Base-by-base conservation (phyloP, 1,140 invertebrate species). In the Trichonephila clavata region DNA sequence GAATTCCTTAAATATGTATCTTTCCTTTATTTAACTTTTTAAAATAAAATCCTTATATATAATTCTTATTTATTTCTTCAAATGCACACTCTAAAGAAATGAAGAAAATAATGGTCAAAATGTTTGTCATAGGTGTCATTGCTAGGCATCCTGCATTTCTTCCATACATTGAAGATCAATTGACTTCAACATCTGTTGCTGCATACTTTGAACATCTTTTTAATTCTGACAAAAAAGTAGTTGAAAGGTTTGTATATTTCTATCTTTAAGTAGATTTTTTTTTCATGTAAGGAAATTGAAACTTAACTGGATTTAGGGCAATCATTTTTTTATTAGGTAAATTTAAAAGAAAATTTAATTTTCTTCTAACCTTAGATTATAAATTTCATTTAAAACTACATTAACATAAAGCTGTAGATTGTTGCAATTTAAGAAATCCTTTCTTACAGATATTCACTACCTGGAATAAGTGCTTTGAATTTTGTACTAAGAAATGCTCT, bases 131-230 rank as follows among this genome's bases (percentile, higher is more conserved):
- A 96, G 96, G 96, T 94, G 96, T 97, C 21, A 95, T 97, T 87
- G 96, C 96, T 4, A 94, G 96, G 92, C 94, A 96, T 94, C 96
- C 96, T 57, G 94, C 94, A 10, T 95, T 95, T 65, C 95, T 96
- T 71, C 96, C 96, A 6, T 96, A 96, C 71, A 92, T 96, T 50
- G 94, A 95, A 92, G 86, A 95, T 20, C 94, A 94, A 13, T 94
- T 96, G n/a, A 96, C 96, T 24, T 94, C 95, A 39, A 92, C 95
- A 86, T 94, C 95, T 86, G 96, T 97, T 4, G 95, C 95, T 20
- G 65, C 95, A 50, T 96, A 96, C 94, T 96, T 97, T 91, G 83
- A 80, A 1, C 96, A 96, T 95, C 94, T 96, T 24, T 96, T 96
- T 94, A 84, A 39, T 20, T 20, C 24, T 80, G 89, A 90, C 0